These are phyloP conservation scores for Gymnosoma rotundatum DNA, from an alignment of 2,888 invertebrate species.

Conservation along the genomic window DNA sequence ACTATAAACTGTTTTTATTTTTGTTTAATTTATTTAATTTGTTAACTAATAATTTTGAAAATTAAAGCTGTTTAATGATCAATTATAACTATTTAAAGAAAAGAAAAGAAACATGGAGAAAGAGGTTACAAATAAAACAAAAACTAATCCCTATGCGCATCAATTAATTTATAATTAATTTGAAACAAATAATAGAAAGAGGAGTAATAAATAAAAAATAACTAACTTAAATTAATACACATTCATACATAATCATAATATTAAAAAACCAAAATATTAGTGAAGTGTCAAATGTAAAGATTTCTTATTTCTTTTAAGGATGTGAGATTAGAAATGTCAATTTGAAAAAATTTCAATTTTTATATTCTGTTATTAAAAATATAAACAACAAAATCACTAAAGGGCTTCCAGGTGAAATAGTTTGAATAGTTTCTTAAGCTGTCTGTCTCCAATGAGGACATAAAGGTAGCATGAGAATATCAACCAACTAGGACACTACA, in stretches of 20 bases:
- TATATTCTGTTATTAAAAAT: conserved; percentile 60
- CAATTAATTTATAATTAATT: conserved; percentile 82
- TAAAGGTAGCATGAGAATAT: not conserved
- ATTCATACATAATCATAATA: conserved; percentile 3
- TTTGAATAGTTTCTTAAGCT: conserved; percentile 57
- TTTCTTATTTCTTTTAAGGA: conserved; percentile 51
- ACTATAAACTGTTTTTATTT: conserved; percentile 57
- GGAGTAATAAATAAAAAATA: conserved; percentile 54
- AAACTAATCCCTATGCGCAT: conserved; percentile 82
- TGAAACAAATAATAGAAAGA: conserved; percentile 74
- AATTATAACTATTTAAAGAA: conserved; percentile 45
- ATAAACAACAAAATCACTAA: conserved; percentile 79
- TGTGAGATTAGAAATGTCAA: conserved; percentile 34
- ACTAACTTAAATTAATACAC: conserved; percentile 28
- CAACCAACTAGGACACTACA: conserved; percentile 70
- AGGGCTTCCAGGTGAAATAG: conserved; percentile 80
- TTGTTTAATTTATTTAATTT: conserved; percentile 13
- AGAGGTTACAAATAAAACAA: conserved; percentile 71
- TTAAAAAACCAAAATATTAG: not conserved
- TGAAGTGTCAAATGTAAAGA: conserved; percentile 21
- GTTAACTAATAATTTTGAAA: conserved; percentile 28
- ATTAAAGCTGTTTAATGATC: conserved; percentile 52
- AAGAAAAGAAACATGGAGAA: conserved; percentile 54
- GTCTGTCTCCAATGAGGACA: not conserved
- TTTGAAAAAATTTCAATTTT: conserved; percentile 8